Base-by-base conservation (phyloP, 2,888 invertebrate species). In the Patella pellucida region DNA sequence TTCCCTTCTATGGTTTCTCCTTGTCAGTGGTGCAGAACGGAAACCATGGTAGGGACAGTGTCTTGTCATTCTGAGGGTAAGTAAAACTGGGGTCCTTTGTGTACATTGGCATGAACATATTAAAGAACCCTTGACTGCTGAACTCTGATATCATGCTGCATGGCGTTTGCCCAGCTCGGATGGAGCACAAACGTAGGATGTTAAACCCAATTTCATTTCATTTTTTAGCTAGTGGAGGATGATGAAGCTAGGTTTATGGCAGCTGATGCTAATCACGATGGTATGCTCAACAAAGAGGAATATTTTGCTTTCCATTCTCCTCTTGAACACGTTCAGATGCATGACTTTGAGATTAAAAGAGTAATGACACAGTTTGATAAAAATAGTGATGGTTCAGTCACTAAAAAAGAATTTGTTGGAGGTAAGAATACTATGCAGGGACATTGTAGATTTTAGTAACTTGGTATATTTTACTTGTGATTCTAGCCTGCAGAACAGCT, bases 291-390 rank as follows among this genome's bases (percentile, higher is more conserved):
- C 85, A 87, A 93, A 2, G 92, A 93, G 1, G 99, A 99, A 91
- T 98, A 96, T 92, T 92, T 95, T 82, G 94, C 95, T 31, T 99
- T 98, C 91, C 94, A 95, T 69, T 97, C 96, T 90, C 99, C 99
- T 0, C 97, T 98, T 91, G 97, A 98, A 90, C 95, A 96, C 91
- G 94, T 94, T 52, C 93, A 94, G 87, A 98, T 99, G 98, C 90
- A 91, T 80, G 85, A 86, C 68, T 82, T 85, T 56, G 90, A 90
- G 78, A 75, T 90, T 72, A 81, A 86, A 31, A 79, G 85, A 70
- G 95, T 96, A 0, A 92, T 99, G 85, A 92, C 94, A 2, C 96
- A 97, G 81, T 96, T 96, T 91, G 99, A 99, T 91, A 91, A 85
- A 52, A 94, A 99, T 91, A 92, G 93, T 19, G 97, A 99, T 92